These are phyloP conservation scores for Stramonita haemastoma DNA, from an alignment of 2,888 invertebrate species.

Conservation along the genomic window DNA sequence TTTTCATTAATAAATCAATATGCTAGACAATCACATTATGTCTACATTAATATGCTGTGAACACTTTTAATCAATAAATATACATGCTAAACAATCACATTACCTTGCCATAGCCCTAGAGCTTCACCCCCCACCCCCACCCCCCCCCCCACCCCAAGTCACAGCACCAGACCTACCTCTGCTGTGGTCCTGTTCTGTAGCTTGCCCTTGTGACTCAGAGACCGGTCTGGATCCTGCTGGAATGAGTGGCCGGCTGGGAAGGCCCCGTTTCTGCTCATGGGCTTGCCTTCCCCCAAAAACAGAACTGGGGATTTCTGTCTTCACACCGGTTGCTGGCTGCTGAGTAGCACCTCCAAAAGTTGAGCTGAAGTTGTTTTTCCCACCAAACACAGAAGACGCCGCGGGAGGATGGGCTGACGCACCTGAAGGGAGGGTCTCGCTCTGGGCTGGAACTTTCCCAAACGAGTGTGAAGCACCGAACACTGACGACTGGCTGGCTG, in stretches of 20 bases:
- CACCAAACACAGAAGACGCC: constrained; percentile 37
- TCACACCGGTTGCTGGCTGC: background rate
- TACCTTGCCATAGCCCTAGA: too few relatives aligned
- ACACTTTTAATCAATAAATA: too few relatives aligned
- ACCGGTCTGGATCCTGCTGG: background rate
- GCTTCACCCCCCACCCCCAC: too few relatives aligned
- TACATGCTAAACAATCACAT: too few relatives aligned
- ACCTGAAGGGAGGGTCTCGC: background rate
- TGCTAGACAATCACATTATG: too few relatives aligned
- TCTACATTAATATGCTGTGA: too few relatives aligned
- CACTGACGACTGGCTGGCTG: background rate
- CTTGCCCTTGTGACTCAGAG: too few relatives aligned
- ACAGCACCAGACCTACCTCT: too few relatives aligned
- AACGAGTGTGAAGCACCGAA: background rate
- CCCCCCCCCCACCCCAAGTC: too few relatives aligned
- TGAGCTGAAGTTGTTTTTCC: background rate
- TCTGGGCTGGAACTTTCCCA: background rate
- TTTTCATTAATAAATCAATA: too few relatives aligned
- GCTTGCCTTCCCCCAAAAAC: constrained; percentile 20
- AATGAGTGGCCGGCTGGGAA: background rate
- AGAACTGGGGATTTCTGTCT: background rate
- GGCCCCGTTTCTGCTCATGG: background rate
- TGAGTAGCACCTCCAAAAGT: constrained; percentile 12
- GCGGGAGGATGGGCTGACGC: background rate
- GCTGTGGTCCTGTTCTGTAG: too few relatives aligned